phyloP scores from a whole-genome alignment of 2,113 vertebrate species.

The Tonatia bakeri region DNA sequence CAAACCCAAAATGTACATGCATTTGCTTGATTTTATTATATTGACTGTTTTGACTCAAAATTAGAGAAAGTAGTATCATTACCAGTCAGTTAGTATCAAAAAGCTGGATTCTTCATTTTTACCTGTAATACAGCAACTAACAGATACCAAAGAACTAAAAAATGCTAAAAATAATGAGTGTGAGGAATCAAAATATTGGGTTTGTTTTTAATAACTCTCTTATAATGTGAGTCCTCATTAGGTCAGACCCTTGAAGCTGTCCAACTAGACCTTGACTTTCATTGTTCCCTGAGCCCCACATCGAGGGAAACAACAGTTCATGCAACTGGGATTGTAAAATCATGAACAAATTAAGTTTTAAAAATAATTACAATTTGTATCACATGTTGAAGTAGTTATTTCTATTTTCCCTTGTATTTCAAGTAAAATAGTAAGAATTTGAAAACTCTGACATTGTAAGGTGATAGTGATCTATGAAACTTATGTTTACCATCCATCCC shows the following conservation, averaged over 20 bases:
- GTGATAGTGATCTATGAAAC: constrained; percentile 72
- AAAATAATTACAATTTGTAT: not conserved
- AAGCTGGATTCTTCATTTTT: constrained; percentile 51
- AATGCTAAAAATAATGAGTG: constrained; percentile 72
- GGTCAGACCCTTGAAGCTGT: constrained; percentile 69
- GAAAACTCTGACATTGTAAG: constrained; percentile 59
- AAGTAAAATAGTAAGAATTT: constrained; percentile 53
- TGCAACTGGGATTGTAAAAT: constrained; percentile 53
- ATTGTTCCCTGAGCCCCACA: constrained; percentile 65
- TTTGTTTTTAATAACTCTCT: constrained; percentile 57
- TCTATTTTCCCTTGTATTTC: constrained; percentile 61
- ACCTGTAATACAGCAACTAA: constrained; percentile 28
- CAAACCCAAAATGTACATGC: not conserved
- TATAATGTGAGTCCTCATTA: constrained; percentile 65
- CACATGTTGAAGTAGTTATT: constrained; percentile 13
- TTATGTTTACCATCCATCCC: constrained; percentile 75
- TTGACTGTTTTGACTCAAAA: constrained; percentile 2
- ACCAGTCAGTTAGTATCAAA: constrained; percentile 21
- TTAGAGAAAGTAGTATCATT: constrained; percentile 8
- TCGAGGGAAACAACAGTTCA: constrained; percentile 66
- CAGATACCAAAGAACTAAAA: constrained; percentile 59
- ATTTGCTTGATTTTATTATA: constrained; percentile 29
- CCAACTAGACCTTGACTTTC: constrained; percentile 48
- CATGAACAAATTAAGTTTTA: constrained; percentile 61
- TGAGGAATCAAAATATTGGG: constrained; percentile 66